Evolutionary conservation across 1,140 invertebrate genomes (phyloP).

Genomic region (Bombus consobrinus): DNA sequence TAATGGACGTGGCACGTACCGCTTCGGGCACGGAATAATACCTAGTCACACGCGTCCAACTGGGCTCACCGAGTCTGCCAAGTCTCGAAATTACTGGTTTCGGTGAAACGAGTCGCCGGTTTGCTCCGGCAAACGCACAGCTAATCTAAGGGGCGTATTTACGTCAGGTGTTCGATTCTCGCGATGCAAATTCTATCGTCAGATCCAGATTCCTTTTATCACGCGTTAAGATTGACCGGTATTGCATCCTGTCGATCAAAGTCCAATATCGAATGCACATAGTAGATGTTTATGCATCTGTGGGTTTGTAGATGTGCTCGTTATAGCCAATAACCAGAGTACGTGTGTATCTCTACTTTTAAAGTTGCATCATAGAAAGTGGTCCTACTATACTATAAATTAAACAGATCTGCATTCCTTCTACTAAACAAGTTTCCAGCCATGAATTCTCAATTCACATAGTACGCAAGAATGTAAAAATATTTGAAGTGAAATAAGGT

Average conservation of each 20-base stretch:
- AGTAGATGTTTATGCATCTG: neutral
- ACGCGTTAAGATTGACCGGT: neutral
- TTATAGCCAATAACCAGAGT: no score
- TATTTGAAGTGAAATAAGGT: no score
- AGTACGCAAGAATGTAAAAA: no score
- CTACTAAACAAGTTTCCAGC: no score
- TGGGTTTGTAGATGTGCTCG: no score
- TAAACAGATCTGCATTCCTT: no score
- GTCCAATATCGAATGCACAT: neutral
- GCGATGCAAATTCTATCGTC: constrained; percentile 24
- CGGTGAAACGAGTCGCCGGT: constrained; percentile 33
- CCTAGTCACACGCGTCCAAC: constrained; percentile 6
- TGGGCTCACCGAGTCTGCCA: constrained; percentile 4
- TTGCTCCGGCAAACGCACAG: constrained; percentile 7
- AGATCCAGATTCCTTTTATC: constrained; percentile 11
- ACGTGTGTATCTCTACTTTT: no score
- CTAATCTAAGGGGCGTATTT: constrained; percentile 38
- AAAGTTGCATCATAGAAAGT: no score
- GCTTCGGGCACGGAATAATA: constrained; percentile 1
- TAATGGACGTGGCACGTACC: constrained; percentile 1
- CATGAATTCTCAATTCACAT: no score
- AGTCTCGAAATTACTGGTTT: constrained; percentile 44
- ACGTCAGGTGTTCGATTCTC: constrained; percentile 37
- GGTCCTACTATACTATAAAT: no score
- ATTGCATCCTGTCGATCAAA: neutral